Evolutionary conservation across 2,888 invertebrate genomes (phyloP).

Genomic region (Tiliacea citrago): DNA sequence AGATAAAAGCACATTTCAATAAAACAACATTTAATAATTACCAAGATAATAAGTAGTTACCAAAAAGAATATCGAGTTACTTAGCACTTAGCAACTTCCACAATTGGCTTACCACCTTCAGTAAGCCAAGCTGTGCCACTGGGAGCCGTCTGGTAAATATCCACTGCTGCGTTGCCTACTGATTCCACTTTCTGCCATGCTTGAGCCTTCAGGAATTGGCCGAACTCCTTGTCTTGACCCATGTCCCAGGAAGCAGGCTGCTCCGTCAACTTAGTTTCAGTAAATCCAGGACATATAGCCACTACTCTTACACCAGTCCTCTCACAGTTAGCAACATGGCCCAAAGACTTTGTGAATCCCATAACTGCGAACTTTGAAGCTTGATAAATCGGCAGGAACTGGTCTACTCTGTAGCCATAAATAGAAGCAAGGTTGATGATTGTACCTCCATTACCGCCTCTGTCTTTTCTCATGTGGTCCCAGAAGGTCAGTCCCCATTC

Average conservation of each 20-base stretch:
- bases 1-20: background rate
- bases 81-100: constrained; percentile 73
- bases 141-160: constrained; percentile 80
- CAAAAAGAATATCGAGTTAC: background rate
- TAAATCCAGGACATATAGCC: constrained; percentile 90
- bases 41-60: background rate
- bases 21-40: constrained; percentile 36
- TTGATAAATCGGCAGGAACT: constrained; percentile 90
- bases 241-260: constrained; percentile 60
- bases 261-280: constrained; percentile 78
- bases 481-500: constrained; percentile 89
- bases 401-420: constrained; percentile 88
- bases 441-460: constrained; percentile 91
- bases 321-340: constrained; percentile 83
- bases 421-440: constrained; percentile 92
- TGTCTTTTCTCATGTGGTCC: constrained; percentile 90
- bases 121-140: constrained; percentile 90
- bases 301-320: constrained; percentile 88
- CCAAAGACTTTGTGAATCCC: constrained; percentile 88
- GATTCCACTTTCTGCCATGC: constrained; percentile 76
- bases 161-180: constrained; percentile 77
- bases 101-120: constrained; percentile 82
- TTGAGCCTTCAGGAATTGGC: constrained; percentile 52
- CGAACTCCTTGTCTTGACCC: constrained; percentile 56
- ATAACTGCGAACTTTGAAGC: constrained; percentile 91